These are phyloP conservation scores for Myotis planiceps DNA, from an alignment of 2,797 vertebrate genomes.

Conservation along the genomic window DNA sequence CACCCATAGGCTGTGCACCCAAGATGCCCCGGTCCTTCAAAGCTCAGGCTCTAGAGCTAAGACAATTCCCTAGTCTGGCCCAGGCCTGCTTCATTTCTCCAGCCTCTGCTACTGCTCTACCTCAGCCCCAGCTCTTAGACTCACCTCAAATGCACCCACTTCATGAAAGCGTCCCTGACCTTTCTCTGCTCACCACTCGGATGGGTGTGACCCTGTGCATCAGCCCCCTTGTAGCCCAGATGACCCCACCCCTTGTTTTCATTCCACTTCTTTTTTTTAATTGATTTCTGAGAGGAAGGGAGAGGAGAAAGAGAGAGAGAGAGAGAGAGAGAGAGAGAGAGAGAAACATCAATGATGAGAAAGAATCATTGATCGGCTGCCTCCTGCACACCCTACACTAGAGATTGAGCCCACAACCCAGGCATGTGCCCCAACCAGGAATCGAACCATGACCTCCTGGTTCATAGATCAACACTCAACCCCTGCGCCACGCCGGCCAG, in stretches of 20 bases:
- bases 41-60: not conserved
- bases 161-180: not conserved
- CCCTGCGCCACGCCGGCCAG: no score
- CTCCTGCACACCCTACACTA: no score
- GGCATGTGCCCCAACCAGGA: no score
- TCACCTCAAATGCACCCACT: not conserved
- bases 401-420: no score
- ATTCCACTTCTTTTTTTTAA: not conserved
- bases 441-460: no score
- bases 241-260: not conserved
- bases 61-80: not conserved
- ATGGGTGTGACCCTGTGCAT: not conserved
- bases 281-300: no score
- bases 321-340: no score
- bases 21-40: not conserved
- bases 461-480: no score
- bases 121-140: not conserved
- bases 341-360: no score
- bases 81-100: not conserved
- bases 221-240: not conserved
- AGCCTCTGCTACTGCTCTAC: not conserved
- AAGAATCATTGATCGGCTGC: no score
- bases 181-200: not conserved
- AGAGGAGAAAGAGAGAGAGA: no score
- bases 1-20: not conserved